Percentiles rank a stretch among this genome's conserved stretches.
phyloP scores from a whole-genome alignment of 2,888 invertebrate species.

The Sarcophaga variegata region DNA sequence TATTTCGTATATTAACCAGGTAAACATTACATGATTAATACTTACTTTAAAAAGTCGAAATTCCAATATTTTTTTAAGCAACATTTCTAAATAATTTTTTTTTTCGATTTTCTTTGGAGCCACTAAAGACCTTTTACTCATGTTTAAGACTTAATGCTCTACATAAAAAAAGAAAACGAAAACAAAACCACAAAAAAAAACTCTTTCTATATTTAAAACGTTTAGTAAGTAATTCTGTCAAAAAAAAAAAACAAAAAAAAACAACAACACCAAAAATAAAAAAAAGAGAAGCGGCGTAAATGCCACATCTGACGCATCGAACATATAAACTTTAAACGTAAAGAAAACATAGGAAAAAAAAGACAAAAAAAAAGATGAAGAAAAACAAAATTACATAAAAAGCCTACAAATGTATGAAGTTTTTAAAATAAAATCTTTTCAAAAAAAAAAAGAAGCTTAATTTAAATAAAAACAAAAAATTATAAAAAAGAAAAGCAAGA shows the following conservation, averaged over 20 bases:
- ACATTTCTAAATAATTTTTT: too few species aligned
- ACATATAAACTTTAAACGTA: slow-evolving; percentile 32
- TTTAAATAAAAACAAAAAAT: background rate
- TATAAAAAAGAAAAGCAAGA: background rate
- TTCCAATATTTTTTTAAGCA: too few species aligned
- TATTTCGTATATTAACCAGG: too few species aligned
- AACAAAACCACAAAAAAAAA: too few species aligned
- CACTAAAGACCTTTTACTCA: too few species aligned
- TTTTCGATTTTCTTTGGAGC: too few species aligned
- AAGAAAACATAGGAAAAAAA: background rate
- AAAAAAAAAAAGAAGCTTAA: background rate
- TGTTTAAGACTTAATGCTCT: too few species aligned
- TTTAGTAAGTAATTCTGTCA: slow-evolving; percentile 32
- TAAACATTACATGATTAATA: too few species aligned
- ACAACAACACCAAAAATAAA: too few species aligned
- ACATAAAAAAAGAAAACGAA: too few species aligned
- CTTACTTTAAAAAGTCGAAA: too few species aligned
- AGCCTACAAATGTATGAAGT: background rate
- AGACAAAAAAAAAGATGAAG: background rate
- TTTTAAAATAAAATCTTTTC: slow-evolving; percentile 30
- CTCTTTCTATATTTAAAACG: too few species aligned
- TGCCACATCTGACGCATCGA: slow-evolving; percentile 61
- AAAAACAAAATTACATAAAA: slow-evolving; percentile 9
- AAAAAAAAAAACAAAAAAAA: background rate
- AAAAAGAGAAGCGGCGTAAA: slow-evolving; percentile 37